Base-by-base conservation (phyloP, 2,888 invertebrate species). In the Lysandra coridon region DNA sequence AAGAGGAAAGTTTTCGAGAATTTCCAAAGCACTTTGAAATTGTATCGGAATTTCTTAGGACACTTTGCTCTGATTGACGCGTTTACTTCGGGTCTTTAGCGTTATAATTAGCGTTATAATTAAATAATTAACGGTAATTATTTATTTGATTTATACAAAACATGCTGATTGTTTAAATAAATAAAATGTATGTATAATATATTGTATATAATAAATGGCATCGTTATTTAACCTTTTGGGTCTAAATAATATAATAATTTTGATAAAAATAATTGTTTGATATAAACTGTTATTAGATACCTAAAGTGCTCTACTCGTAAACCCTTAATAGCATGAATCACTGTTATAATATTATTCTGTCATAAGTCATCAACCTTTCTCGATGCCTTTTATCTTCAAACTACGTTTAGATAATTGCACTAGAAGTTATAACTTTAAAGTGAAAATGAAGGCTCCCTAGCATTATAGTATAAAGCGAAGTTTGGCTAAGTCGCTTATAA, bases 401-500 rank as follows among this genome's bases (percentile, higher is more conserved):
- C 69, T 33, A 69, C 33, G 14, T 69, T 69, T 69, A 69, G 69
- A 69, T 69, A 69, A 69, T 69, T 69, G 69, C 69, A 69, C 69
- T 69, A 69, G 69, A 69, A 33, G 69, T 69, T 69, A 33, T 79
- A 74, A 78, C 53, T 73, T 74, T 49, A 53, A 76, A 79, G 75
- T 78, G 73, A 76, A 69, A 44, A 81, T 57, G 12, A 74, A 23
- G 64, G 78, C 73, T 83, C 83, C 85, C 84, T 85, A 84, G 86
- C 86, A 87, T 89, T 89, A 84, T 85, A 86, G 85, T 83, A 69
- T 69, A 89, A 85, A 88, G 86, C 87, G 87, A 91, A 90, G 88
- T 91, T 79, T 89, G 85, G 83, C 85, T 88, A 89, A 91, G 89
- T 86, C 87, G 88, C 89, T 92, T 90, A 90, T 88, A 87, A 86